Conservation (phyloP, 2,113 vertebrate genomes). For the Irena cyanogastra region DNA sequence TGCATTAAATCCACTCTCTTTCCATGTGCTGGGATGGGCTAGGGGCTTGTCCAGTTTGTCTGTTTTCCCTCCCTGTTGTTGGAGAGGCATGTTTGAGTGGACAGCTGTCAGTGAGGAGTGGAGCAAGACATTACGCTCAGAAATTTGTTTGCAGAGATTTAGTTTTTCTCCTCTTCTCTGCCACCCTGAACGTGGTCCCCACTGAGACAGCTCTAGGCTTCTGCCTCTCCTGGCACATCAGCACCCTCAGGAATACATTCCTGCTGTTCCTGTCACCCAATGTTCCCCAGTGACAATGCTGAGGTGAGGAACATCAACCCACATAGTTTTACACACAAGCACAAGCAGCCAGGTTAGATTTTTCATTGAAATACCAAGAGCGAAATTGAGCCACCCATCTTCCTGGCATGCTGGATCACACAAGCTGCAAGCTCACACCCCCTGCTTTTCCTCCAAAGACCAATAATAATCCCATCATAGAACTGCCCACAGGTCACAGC, state of each 20-base stretch:
- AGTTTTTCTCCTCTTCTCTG: neutral
- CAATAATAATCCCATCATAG: neutral
- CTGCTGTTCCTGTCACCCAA: neutral
- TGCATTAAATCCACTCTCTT: neutral
- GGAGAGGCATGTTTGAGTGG: neutral
- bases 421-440: neutral
- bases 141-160: neutral
- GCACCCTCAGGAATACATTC: neutral
- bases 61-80: neutral
- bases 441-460: neutral
- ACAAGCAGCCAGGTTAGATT: neutral
- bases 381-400: neutral
- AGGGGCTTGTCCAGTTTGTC: neutral
- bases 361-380: neutral
- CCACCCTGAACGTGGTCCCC: rapidly evolving
- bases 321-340: neutral
- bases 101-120: neutral
- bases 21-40: neutral
- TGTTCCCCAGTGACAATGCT: neutral
- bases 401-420: neutral
- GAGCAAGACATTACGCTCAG: neutral
- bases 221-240: neutral
- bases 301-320: neutral
- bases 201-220: neutral
- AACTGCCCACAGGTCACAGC: neutral